These are phyloP conservation scores for Onychomys leucogaster DNA, from an alignment of 2,797 vertebrate genomes.

Conservation along the genomic window DNA sequence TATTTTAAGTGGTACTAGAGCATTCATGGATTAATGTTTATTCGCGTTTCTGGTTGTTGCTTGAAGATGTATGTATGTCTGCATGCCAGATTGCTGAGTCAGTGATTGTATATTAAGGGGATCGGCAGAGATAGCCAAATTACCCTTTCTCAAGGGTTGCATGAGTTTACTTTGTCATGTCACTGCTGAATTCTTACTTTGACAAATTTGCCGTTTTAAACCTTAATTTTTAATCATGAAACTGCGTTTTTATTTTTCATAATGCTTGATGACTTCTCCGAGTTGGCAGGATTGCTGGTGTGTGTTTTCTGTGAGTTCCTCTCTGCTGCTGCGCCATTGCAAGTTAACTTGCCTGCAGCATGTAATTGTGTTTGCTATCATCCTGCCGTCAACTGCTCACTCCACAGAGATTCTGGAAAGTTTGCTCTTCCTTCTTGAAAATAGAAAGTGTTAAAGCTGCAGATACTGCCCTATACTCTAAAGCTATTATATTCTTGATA, in stretches of 20 bases:
- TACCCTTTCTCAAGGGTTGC: conserved; percentile 25
- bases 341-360: neutral
- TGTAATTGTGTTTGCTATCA: neutral
- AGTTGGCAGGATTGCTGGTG: conserved; percentile 4
- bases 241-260: conserved; percentile 29
- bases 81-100: neutral
- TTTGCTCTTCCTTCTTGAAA: conserved; percentile 40
- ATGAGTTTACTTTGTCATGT: neutral
- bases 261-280: neutral
- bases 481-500: conserved; percentile 47
- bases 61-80: conserved; percentile 37
- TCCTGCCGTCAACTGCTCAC: neutral
- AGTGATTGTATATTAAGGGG: neutral
- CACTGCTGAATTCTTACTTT: neutral
- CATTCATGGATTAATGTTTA: conserved; percentile 36
- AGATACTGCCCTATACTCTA: conserved; percentile 21
- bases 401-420: conserved; percentile 24
- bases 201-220: conserved; percentile 43
- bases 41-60: conserved; percentile 48
- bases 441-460: conserved; percentile 1
- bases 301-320: conserved; percentile 18
- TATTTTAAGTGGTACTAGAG: conserved; percentile 9
- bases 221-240: conserved; percentile 32
- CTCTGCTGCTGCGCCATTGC: neutral
- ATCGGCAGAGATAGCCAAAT: conserved; percentile 1